Conservation (phyloP, 2,113 vertebrate genomes). For the Pongo pygmaeus region DNA sequence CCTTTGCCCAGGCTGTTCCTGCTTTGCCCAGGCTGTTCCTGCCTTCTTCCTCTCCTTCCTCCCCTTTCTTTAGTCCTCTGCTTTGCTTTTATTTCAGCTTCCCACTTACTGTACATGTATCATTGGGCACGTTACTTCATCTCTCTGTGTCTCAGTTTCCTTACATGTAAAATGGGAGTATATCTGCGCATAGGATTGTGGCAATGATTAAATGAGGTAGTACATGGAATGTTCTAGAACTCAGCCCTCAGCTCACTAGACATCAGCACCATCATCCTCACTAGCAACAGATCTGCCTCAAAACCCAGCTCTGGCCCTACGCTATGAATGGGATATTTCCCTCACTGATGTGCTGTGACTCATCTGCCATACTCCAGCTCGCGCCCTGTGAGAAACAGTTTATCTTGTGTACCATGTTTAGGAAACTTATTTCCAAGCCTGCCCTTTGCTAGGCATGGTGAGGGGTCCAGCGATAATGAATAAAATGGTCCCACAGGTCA, state of each 20-base stretch:
- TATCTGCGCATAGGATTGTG: accelerated
- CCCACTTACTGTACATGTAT: no score
- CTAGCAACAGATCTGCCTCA: not conserved
- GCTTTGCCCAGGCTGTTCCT: not conserved
- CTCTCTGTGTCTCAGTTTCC: not conserved
- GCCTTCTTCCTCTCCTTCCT: no score
- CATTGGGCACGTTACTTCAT: accelerated
- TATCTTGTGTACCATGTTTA: not conserved
- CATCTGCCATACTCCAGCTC: accelerated
- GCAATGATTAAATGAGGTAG: not conserved
- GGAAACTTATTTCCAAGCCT: not conserved
- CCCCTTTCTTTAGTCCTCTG: not conserved
- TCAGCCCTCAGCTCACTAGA: not conserved
- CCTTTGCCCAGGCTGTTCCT: not conserved
- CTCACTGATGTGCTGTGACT: accelerated
- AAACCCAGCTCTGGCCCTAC: accelerated
- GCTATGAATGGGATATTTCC: accelerated
- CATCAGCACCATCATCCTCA: accelerated
- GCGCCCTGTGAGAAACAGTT: accelerated
- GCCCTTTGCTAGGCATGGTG: not conserved
- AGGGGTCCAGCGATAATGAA: not conserved
- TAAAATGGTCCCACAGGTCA: no score
- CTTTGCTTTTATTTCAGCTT: not conserved
- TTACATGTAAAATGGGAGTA: accelerated
- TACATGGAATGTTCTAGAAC: not conserved